These are phyloP conservation scores for Drosophila birchii DNA, from an alignment of 2,888 invertebrate species.

Conservation along the genomic window DNA sequence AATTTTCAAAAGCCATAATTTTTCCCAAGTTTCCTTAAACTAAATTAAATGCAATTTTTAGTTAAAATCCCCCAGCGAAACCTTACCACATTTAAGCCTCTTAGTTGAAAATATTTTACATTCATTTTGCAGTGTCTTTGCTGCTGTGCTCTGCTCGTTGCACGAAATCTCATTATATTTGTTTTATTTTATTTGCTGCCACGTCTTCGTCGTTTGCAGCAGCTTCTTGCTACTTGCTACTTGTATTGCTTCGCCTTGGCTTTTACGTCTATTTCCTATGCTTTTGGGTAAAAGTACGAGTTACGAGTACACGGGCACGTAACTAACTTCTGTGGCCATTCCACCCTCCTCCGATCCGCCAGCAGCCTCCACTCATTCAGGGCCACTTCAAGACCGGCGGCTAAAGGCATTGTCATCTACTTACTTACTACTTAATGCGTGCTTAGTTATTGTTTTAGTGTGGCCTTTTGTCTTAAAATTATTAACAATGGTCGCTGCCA, in stretches of 20 bases:
- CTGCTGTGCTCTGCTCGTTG: conserved; percentile 43
- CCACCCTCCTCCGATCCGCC: conserved; percentile 18
- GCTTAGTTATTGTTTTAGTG: conserved; percentile 81
- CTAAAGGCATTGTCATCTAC: conserved; percentile 71
- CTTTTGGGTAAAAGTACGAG: conserved; percentile 31
- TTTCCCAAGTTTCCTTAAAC: no score
- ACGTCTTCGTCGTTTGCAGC: conserved; percentile 59
- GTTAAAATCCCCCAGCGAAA: background rate
- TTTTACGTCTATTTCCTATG: conserved; percentile 46
- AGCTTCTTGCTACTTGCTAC: conserved; percentile 37
- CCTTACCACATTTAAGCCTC: background rate
- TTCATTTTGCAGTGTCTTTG: conserved; percentile 10
- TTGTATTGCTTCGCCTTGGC: conserved; percentile 43
- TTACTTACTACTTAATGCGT: conserved; percentile 76
- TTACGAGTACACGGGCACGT: conserved; percentile 28
- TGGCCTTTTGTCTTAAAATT: conserved; percentile 77
- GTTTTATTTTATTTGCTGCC: conserved; percentile 77
- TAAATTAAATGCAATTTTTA: background rate
- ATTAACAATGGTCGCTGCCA: conserved; percentile 72
- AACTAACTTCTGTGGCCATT: conserved; percentile 40
- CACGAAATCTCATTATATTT: conserved; percentile 83
- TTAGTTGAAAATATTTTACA: background rate
- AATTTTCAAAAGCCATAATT: no score
- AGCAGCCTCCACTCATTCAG: background rate
- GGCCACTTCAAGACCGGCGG: conserved; percentile 3